These are phyloP conservation scores for Grapholita molesta DNA, from an alignment of 1,140 invertebrate species.

Conservation along the genomic window DNA sequence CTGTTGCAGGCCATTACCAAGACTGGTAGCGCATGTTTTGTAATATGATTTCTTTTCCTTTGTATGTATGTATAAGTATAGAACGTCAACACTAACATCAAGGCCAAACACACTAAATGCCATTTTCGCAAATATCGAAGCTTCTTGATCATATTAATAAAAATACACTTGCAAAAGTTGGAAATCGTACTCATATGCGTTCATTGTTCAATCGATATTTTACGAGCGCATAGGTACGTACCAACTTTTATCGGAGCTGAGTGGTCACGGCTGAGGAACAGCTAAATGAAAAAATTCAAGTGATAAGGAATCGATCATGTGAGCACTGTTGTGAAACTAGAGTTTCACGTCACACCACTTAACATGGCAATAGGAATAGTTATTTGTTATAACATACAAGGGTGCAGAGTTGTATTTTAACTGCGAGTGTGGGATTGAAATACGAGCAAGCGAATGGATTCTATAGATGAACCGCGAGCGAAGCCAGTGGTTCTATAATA, in stretches of 20 bases:
- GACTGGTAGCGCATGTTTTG: constrained; percentile 85
- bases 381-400: too few relatives aligned
- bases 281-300: not conserved
- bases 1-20: constrained; percentile 94
- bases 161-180: too few relatives aligned
- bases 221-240: not conserved
- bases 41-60: not conserved
- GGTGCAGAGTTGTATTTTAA: too few relatives aligned
- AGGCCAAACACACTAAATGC: not conserved
- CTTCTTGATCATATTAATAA: not conserved
- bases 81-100: not conserved
- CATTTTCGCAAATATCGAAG: not conserved
- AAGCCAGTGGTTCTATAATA: too few relatives aligned
- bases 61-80: not conserved
- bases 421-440: too few relatives aligned
- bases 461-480: too few relatives aligned
- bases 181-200: not conserved
- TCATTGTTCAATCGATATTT: not conserved
- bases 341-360: too few relatives aligned
- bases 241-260: not conserved
- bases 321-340: too few relatives aligned
- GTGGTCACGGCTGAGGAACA: not conserved
- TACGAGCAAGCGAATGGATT: too few relatives aligned
- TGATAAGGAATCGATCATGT: not conserved
- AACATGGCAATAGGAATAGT: too few relatives aligned